Evolutionary conservation across 2,113 vertebrate genomes (phyloP).

Genomic region (Actenoides lindsayi): DNA sequence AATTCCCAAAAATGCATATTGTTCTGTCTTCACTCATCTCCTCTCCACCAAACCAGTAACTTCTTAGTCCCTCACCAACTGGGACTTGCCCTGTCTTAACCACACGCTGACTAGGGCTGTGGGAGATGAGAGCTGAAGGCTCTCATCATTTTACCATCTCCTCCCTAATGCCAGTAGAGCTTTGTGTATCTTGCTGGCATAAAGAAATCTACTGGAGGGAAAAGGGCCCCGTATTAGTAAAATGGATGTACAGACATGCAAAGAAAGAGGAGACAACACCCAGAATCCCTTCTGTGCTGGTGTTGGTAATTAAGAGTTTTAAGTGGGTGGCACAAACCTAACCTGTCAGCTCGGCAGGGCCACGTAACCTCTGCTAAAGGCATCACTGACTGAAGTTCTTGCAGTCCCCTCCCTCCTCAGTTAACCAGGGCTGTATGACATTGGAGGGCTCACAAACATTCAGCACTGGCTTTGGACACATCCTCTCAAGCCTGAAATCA

Average conservation of each 20-base stretch:
- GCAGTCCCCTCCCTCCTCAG: neutral
- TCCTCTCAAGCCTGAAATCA: neutral
- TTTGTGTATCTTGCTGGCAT: neutral
- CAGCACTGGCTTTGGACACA: rapidly evolving
- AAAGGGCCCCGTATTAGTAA: neutral
- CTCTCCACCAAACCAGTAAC: neutral
- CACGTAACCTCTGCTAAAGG: neutral
- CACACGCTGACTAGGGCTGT: neutral
- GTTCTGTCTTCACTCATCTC: neutral
- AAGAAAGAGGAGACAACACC: neutral
- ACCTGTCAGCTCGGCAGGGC: neutral
- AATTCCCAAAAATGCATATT: neutral
- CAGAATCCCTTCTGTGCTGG: neutral
- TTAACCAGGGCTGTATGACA: neutral
- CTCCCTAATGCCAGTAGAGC: neutral
- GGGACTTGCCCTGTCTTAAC: neutral
- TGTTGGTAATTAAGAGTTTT: neutral
- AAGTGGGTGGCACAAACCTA: neutral
- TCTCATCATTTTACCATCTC: neutral
- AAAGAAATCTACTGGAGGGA: neutral
- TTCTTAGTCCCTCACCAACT: neutral
- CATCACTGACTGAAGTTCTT: neutral
- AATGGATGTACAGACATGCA: rapidly evolving
- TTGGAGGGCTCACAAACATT: neutral
- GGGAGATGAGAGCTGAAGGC: neutral